Conservation (phyloP, 1,140 invertebrate species). For the Philaenus spumarius region DNA sequence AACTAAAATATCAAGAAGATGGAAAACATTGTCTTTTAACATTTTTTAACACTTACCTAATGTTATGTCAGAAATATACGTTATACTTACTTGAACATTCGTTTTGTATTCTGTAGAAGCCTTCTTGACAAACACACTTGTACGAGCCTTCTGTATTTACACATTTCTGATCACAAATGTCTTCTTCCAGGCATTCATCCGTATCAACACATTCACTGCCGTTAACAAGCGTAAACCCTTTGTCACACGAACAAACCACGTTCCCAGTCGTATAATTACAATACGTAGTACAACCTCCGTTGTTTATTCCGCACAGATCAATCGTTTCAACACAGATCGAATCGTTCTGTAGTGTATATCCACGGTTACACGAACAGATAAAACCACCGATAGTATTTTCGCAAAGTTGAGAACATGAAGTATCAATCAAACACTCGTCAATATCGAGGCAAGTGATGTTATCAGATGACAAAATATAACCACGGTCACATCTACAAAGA, state of each 20-base stretch:
- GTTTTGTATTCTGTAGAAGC: too few relatives aligned
- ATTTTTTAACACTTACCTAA: too few relatives aligned
- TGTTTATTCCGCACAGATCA: background rate
- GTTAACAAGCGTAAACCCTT: background rate
- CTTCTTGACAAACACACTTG: too few relatives aligned
- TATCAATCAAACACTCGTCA: conserved; percentile 42
- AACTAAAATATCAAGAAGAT: too few relatives aligned
- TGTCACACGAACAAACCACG: background rate
- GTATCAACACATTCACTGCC: background rate
- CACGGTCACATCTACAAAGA: conserved; percentile 56
- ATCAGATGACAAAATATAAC: conserved; percentile 52
- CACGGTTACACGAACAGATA: conserved; percentile 48
- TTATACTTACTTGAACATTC: too few relatives aligned
- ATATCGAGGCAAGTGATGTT: conserved; percentile 51
- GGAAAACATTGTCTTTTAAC: too few relatives aligned
- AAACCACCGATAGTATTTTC: conserved; percentile 48
- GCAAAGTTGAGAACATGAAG: conserved; percentile 40
- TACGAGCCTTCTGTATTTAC: too few relatives aligned
- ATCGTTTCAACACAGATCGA: background rate
- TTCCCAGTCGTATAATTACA: too few relatives aligned
- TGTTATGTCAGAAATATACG: too few relatives aligned
- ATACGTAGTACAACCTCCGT: too few relatives aligned
- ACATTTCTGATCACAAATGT: background rate
- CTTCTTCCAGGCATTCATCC: background rate
- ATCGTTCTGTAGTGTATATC: conserved; percentile 28